These are phyloP conservation scores for Cydia strobilella DNA, from an alignment of 1,140 invertebrate species.

Conservation along the genomic window DNA sequence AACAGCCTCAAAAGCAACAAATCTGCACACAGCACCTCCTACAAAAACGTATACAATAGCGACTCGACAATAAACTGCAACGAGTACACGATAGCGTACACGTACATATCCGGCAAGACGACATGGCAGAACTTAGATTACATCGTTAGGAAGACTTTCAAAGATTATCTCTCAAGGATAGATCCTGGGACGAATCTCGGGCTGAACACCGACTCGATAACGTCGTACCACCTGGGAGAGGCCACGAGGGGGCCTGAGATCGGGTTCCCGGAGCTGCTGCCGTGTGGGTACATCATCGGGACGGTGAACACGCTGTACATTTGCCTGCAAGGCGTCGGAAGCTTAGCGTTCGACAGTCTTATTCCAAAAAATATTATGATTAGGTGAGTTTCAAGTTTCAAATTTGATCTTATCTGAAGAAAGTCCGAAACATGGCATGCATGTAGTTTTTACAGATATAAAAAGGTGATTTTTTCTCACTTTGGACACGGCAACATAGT, in stretches of 20 bases:
- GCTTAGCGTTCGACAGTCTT: constrained; percentile 96
- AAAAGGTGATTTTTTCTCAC: no score
- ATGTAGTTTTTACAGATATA: no score
- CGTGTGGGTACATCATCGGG: constrained; percentile 96
- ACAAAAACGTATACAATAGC: constrained; percentile 78
- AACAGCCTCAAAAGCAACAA: constrained; percentile 81
- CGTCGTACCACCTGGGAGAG: constrained; percentile 96
- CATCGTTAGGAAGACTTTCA: constrained; percentile 94
- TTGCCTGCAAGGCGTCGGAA: constrained; percentile 93
- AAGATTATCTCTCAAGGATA: constrained; percentile 95
- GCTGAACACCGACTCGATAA: constrained; percentile 92
- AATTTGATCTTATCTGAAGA: no score
- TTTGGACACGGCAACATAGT: no score
- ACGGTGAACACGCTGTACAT: constrained; percentile 90
- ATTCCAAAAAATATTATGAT: constrained; percentile 98
- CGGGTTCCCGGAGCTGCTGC: constrained; percentile 92
- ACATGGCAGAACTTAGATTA: constrained; percentile 97
- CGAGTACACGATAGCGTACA: constrained; percentile 90
- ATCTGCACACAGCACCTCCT: constrained; percentile 80
- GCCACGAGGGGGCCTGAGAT: constrained; percentile 86
- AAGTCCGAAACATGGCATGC: no score
- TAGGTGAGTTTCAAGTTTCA: constrained; percentile 79
- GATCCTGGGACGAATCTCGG: constrained; percentile 96
- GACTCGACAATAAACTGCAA: constrained; percentile 80
- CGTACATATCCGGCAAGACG: constrained; percentile 94